Conservation (phyloP, 2,797 vertebrate genomes). For the Tauraco hartlaubi region DNA sequence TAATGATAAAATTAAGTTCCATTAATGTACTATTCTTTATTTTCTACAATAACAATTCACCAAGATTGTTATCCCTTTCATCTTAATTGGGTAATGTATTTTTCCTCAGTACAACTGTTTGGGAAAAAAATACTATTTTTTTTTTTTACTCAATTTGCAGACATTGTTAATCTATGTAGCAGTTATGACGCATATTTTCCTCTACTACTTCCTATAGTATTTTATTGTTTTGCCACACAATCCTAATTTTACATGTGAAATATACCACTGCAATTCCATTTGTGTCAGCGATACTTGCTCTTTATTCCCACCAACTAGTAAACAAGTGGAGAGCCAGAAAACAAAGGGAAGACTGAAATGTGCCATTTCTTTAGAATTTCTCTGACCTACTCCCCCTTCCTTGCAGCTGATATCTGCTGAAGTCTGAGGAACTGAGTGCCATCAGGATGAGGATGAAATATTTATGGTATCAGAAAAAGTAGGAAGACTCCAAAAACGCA, state of each 20-base stretch:
- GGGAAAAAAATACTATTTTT: neutral
- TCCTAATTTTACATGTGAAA: neutral
- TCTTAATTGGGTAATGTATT: conserved; percentile 70
- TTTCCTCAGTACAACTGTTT: conserved; percentile 40
- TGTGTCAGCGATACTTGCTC: neutral
- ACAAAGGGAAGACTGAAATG: neutral
- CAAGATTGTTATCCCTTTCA: conserved; percentile 44
- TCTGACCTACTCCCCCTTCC: neutral
- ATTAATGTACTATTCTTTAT: conserved; percentile 58
- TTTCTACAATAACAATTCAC: conserved; percentile 64
- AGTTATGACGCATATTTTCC: conserved; percentile 1
- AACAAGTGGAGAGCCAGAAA: neutral
- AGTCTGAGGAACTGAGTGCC: neutral
- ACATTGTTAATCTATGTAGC: conserved; percentile 31
- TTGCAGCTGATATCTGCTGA: neutral
- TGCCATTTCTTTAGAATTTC: neutral
- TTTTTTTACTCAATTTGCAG: conserved; percentile 29
- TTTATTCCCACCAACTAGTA: rapidly evolving
- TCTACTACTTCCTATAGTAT: neutral
- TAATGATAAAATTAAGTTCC: conserved; percentile 67
- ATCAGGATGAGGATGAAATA: neutral
- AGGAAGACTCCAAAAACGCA: neutral
- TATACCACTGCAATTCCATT: neutral
- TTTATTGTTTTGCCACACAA: neutral
- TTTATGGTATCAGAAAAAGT: neutral